Base-by-base conservation (phyloP, 1,140 invertebrate species). In the Metaphire vulgaris region DNA sequence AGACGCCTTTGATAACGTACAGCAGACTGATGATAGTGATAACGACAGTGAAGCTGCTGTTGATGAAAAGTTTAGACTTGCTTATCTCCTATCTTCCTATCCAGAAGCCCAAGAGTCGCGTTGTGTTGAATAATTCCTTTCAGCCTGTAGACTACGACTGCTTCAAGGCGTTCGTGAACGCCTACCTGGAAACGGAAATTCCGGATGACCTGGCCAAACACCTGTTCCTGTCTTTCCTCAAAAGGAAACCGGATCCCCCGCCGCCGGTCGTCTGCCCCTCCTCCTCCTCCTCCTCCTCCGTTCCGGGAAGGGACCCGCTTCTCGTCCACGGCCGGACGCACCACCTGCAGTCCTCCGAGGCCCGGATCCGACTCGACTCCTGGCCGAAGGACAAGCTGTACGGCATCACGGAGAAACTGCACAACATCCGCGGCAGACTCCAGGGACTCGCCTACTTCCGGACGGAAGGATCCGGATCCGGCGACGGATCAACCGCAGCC, bases 111-210 rank as follows among this genome's bases (percentile, higher is more conserved):
- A n/a, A n/a, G n/a, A n/a, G n/a, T n/a, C n/a, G n/a, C n/a, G n/a
- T n/a, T n/a, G n/a, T n/a, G n/a, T n/a, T n/a, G n/a, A n/a, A n/a
- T n/a, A n/a, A n/a, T 81, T 79, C 87, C 85, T 68, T 81, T 76
- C 88, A 96, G 94, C 94, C 96, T 79, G 95, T 97, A 83, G 93
- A 96, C 87, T 96, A 92, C 86, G 92, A 95, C 80, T 92, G 92
- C 33, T 96, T 96, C 87, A 89, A 91, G 28, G 90, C 91, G 84
- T 96, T 97, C 83, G 88, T 97, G 87, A 92, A 96, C 83, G 92
- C 92, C 1, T 96, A 94, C 83, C 89, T 96, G 81, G 94, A 96
- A 82, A 91, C 93, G 41, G 89, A 91, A 33, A 91, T 93, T 0
- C 92, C 93, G 1, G 91, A 93, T 82, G 93, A 97, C 74, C 87